Base-by-base conservation (phyloP, 2,113 vertebrate genomes). In the Rhinichthys klamathensis region DNA sequence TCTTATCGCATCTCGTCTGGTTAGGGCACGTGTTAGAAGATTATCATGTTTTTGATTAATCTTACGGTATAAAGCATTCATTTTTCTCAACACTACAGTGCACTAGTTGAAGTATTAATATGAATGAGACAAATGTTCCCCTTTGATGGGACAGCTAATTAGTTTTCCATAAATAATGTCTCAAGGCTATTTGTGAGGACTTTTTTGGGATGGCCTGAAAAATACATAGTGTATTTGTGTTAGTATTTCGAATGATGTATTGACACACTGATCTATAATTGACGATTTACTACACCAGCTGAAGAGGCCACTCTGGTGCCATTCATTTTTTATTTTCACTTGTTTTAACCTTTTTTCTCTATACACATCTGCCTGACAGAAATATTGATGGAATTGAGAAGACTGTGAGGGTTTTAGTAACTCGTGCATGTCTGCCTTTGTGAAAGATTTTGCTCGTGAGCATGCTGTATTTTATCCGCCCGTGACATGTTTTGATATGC, bases 261-360 rank as follows among this genome's bases (percentile, higher is more conserved):
- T 82, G 79, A 9, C 76, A 49, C 65, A 11, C 65, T 81, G 88
- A 89, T 90, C 51, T 73, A 74, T 88, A 90, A 91, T 86, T 91
- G 82, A 89, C 72, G 83, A 70, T 35, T 86, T 82, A 75, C 76
- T 84, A 85, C 87, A 87, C 82, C 77, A 88, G 76, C 88, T 85
- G 75, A 83, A 58, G 74, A 23, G 79, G 13, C 82, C 85, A 82
- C 84, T 91, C 73, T 87, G 81, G 79, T 88, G 70, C 38, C 23
- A 30, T 89, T 90, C 78, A 78, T 89, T 82, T 80, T 87, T 92
- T 88, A 91, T 80, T 90, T 85, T 84, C 86, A 27, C 61, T 58
- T 74, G 51, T 84, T 92, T 90, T 91, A 89, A 92, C 91, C 87
- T 90, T 83, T 79, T 81, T 61, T 83, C 49, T 54, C 88, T 90